Percentiles rank a stretch among this genome's conserved stretches.
Evolutionary conservation across 2,797 vertebrate species (phyloP).

Genomic region (Muscicapa comitata): DNA sequence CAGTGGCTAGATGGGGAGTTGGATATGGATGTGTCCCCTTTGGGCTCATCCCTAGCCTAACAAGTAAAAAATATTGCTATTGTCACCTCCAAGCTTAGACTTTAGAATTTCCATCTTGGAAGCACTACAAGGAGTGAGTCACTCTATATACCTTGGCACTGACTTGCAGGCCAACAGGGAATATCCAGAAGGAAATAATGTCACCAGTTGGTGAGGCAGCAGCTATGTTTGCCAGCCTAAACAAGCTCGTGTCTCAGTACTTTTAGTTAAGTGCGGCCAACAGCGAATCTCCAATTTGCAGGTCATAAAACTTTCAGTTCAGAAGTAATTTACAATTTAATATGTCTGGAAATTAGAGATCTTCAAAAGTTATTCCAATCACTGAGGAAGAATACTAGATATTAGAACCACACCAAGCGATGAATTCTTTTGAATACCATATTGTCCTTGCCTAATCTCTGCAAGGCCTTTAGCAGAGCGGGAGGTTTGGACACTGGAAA

Average conservation of each 20-base stretch:
- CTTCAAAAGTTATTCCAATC: not conserved
- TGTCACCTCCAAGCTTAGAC: not conserved
- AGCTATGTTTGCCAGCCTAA: slow-evolving; percentile 28
- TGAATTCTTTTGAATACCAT: not conserved
- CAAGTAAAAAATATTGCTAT: slow-evolving; percentile 1
- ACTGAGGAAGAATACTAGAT: not conserved
- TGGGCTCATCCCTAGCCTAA: not conserved
- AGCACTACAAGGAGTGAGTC: slow-evolving; percentile 45
- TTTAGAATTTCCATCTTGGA: slow-evolving; percentile 39
- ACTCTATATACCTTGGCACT: slow-evolving; percentile 50
- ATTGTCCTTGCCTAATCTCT: not conserved
- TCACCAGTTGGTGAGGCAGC: slow-evolving; percentile 31
- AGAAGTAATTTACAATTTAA: not conserved
- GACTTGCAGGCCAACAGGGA: slow-evolving; percentile 23
- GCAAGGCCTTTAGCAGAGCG: not conserved
- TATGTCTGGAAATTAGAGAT: not conserved
- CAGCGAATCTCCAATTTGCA: not conserved
- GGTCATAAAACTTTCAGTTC: not conserved
- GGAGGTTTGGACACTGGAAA: not conserved
- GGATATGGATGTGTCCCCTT: not conserved
- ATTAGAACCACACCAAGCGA: not conserved
- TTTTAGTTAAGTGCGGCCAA: not conserved
- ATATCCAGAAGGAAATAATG: slow-evolving; percentile 51
- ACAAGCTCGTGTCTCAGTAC: not conserved
- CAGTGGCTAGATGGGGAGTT: not conserved